Conservation (phyloP, 2,888 invertebrate species). For the Pandemis cinnamomeana region DNA sequence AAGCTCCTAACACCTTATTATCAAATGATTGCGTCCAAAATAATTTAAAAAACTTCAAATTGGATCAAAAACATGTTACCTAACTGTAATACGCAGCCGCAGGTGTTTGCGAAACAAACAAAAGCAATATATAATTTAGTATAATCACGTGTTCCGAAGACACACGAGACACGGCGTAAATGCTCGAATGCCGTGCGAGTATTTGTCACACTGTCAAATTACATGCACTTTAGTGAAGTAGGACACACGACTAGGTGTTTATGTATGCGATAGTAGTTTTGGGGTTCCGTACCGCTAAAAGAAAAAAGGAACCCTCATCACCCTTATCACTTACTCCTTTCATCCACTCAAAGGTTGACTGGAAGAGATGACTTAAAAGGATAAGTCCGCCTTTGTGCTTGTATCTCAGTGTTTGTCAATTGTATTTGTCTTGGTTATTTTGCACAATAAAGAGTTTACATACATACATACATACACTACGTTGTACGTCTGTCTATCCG, state of each 20-base stretch:
- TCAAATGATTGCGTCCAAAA: background rate
- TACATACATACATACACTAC: too few species aligned
- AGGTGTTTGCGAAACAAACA: conserved; percentile 51
- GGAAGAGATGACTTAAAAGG: too few species aligned
- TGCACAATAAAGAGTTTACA: too few species aligned
- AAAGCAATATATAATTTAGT: conserved; percentile 51
- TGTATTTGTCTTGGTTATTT: too few species aligned
- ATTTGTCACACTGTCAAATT: conserved; percentile 41
- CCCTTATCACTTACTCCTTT: too few species aligned
- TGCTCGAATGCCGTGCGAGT: conserved; percentile 49
- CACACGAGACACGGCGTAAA: conserved; percentile 52
- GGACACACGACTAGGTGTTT: background rate
- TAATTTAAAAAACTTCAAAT: conserved; percentile 2
- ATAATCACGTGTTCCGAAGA: conserved; percentile 55
- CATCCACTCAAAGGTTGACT: too few species aligned
- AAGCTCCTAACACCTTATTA: background rate
- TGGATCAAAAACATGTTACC: conserved; percentile 30
- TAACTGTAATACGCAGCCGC: conserved; percentile 43
- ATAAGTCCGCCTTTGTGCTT: too few species aligned
- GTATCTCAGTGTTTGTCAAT: too few species aligned
- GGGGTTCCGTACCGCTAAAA: too few species aligned
- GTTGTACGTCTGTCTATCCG: too few species aligned
- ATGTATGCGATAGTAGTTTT: background rate
- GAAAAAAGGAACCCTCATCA: too few species aligned
- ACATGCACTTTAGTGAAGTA: conserved; percentile 41